phyloP scores from a whole-genome alignment of 2,888 invertebrate species.

The Lasioglossum malachurum region DNA sequence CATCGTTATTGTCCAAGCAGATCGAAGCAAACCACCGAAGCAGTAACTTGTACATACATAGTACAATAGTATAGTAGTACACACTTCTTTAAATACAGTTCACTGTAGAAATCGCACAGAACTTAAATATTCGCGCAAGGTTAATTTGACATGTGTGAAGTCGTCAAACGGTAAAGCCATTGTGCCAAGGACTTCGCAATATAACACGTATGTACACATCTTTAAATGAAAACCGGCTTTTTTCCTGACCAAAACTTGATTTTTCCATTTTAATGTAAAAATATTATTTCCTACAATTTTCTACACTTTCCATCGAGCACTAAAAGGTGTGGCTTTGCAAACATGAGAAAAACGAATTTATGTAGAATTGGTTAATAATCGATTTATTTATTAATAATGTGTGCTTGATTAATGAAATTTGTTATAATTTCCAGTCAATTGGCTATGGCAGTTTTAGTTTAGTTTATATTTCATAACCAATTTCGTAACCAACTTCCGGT shows the following conservation, averaged over 20 bases:
- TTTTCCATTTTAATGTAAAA: not conserved
- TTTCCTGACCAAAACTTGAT: not conserved
- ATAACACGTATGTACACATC: not conserved
- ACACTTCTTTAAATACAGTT: not conserved
- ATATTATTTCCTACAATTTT: no score
- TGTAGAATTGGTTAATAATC: no score
- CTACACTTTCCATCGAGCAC: no score
- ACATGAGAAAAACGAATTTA: not conserved
- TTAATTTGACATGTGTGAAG: not conserved
- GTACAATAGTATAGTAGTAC: not conserved
- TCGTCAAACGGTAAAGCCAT: not conserved
- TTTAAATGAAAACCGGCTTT: not conserved
- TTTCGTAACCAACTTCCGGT: no score
- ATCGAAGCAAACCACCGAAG: not conserved
- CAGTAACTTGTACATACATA: not conserved
- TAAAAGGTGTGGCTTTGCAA: not conserved
- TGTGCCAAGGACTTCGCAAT: not conserved
- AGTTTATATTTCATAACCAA: no score
- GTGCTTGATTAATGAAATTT: no score
- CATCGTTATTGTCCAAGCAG: not conserved
- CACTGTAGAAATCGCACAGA: not conserved
- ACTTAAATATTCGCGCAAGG: not conserved
- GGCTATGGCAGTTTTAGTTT: no score
- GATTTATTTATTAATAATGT: no score
- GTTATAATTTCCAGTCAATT: no score